These are phyloP conservation scores for Capitulum mitella DNA, from an alignment of 2,888 invertebrate genomes.

Conservation along the genomic window DNA sequence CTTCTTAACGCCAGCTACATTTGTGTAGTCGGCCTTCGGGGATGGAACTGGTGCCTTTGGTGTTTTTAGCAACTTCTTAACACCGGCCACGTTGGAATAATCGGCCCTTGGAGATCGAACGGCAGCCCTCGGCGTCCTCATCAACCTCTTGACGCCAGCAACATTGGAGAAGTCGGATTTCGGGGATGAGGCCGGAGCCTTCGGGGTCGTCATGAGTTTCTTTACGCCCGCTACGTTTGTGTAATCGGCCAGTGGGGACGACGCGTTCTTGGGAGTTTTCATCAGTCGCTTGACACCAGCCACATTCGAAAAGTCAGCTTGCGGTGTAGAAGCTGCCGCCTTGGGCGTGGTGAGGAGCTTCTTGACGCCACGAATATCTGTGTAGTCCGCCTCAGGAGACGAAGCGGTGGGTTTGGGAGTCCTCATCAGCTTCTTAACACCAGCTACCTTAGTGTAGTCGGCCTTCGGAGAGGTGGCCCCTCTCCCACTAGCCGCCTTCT, in stretches of 20 bases:
- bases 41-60: slow-evolving; percentile 14
- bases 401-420: slow-evolving; percentile 23
- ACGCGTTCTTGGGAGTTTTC: slow-evolving; percentile 24
- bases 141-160: not conserved
- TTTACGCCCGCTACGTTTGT: not conserved
- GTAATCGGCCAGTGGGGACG: not conserved
- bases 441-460: slow-evolving; percentile 33
- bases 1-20: not conserved
- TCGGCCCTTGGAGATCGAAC: not conserved
- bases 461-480: slow-evolving; percentile 29
- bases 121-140: slow-evolving; percentile 25
- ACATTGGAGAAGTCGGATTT: not conserved
- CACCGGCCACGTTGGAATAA: not conserved
- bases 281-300: not conserved
- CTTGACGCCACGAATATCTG: not conserved
- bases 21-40: not conserved
- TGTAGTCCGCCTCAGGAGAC: not conserved
- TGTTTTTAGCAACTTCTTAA: not conserved
- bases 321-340: not conserved
- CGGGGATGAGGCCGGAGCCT: not conserved
- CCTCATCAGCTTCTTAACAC: slow-evolving; percentile 31
- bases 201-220: slow-evolving; percentile 23
- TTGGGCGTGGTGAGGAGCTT: slow-evolving; percentile 21
- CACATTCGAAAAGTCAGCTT: not conserved
- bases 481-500: too few species aligned